Evolutionary conservation across 2,888 invertebrate genomes (phyloP).

Genomic region (Dasypogon diadema): DNA sequence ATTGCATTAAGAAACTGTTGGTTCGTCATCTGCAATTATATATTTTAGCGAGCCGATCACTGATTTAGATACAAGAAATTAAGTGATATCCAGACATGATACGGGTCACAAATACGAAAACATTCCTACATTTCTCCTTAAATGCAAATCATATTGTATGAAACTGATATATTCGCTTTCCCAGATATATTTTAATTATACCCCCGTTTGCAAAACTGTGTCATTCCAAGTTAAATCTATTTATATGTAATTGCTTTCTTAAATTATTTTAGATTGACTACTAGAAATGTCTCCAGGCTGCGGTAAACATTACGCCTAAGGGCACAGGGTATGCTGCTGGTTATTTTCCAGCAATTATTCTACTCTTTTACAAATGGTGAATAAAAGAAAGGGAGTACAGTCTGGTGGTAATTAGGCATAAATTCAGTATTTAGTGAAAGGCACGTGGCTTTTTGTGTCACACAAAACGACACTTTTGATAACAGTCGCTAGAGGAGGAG

Average conservation of each 20-base stretch:
- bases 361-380: background rate
- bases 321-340: background rate
- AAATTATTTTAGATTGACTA: background rate
- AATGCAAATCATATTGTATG: too few relatives aligned
- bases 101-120: too few relatives aligned
- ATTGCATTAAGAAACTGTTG: too few relatives aligned
- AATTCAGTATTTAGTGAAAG: constrained; percentile 50
- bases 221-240: too few relatives aligned
- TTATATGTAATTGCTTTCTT: background rate
- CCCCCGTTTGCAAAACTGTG: background rate
- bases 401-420: constrained; percentile 50
- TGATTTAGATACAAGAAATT: too few relatives aligned
- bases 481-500: constrained; percentile 20
- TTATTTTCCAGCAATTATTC: constrained; percentile 22
- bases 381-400: background rate
- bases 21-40: too few relatives aligned
- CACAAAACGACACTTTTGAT: constrained; percentile 52
- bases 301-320: background rate
- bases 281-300: background rate
- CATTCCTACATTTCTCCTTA: too few relatives aligned
- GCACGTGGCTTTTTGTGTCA: constrained; percentile 49
- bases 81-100: too few relatives aligned
- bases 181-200: background rate
- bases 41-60: too few relatives aligned
- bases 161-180: background rate